Evolutionary conservation across 2,113 vertebrate species (phyloP).

Genomic region (Mola mola): DNA sequence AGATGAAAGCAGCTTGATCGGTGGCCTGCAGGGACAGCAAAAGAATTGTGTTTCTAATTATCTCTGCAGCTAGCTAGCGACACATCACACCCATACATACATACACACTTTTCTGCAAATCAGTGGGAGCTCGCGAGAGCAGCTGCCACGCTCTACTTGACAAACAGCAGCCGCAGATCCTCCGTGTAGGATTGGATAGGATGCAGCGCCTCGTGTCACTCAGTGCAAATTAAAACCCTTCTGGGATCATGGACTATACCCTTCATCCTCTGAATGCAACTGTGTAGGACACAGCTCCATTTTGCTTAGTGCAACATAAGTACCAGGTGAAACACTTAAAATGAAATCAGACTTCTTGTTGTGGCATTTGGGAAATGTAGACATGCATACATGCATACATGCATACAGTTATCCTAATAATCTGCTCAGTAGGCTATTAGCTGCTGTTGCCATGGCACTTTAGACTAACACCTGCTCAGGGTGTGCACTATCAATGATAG

Average conservation of each 20-base stretch:
- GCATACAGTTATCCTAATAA: not conserved
- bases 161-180: conserved; percentile 33
- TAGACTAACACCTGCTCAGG: conserved; percentile 25
- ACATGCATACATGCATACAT: conserved; percentile 1
- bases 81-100: conserved; percentile 40
- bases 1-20: conserved; percentile 80
- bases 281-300: not conserved
- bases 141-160: conserved; percentile 60
- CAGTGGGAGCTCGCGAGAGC: conserved; percentile 56
- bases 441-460: conserved; percentile 34
- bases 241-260: conserved; percentile 7
- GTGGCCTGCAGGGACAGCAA: conserved; percentile 76
- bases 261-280: conserved; percentile 3
- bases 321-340: conserved; percentile 29
- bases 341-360: conserved; percentile 14
- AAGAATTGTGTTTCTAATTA: conserved; percentile 82
- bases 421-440: conserved; percentile 3
- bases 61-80: conserved; percentile 72
- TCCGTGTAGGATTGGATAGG: conserved; percentile 32
- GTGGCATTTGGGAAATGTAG: conserved; percentile 20
- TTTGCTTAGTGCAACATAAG: conserved; percentile 18
- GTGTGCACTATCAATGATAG: conserved; percentile 39
- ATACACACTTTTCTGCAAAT: conserved; percentile 44
- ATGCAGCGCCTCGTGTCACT: conserved; percentile 29
- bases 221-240: conserved; percentile 44